phyloP scores from a whole-genome alignment of 2,113 vertebrate genomes.

The Argyrosomus japonicus region DNA sequence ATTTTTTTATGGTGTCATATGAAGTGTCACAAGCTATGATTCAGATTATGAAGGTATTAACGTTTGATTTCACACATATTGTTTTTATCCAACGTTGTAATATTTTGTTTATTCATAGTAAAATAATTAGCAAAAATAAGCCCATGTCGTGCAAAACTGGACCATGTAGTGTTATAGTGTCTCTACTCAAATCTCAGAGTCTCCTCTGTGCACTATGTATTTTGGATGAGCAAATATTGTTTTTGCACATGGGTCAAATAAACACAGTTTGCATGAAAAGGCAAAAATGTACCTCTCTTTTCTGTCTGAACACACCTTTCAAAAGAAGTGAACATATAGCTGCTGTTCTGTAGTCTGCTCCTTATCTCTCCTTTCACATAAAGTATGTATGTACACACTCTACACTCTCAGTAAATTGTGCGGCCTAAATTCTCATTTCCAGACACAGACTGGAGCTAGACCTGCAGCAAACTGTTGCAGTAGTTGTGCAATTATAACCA shows the following conservation, averaged over 20 bases:
- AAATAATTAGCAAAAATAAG: neutral
- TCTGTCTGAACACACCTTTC: neutral
- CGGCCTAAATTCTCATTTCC: neutral
- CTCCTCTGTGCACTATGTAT: neutral
- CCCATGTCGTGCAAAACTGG: neutral
- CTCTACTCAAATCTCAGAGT: neutral
- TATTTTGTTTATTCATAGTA: neutral
- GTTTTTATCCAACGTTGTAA: neutral
- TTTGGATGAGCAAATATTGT: neutral
- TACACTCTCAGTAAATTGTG: neutral
- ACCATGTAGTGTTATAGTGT: neutral
- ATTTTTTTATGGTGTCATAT: no score
- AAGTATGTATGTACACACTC: neutral
- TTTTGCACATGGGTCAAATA: neutral
- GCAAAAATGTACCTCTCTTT: neutral
- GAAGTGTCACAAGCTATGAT: no score
- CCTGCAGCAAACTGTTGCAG: conserved; percentile 9
- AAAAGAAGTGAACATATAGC: neutral
- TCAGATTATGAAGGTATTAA: no score
- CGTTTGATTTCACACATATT: neutral
- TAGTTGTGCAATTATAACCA: conserved; percentile 5
- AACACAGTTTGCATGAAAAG: neutral
- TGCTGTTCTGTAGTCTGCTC: neutral
- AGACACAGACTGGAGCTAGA: neutral
- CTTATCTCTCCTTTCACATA: neutral